Conservation (phyloP, 2,888 invertebrate genomes). For the Mesodorylaimus sp. region DNA sequence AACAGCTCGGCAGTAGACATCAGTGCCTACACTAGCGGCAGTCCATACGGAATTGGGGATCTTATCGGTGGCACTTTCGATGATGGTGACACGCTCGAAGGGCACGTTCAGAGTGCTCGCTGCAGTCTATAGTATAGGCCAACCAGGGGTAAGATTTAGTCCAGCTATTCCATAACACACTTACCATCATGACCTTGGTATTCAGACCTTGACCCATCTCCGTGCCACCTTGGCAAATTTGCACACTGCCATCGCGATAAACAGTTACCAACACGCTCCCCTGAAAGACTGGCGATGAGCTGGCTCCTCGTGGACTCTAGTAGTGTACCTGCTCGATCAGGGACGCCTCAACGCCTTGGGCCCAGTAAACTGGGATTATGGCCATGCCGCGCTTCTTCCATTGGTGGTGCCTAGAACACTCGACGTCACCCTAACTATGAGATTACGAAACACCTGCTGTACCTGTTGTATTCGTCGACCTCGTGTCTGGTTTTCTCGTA, state of each 20-base stretch:
- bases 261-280: conserved; percentile 65
- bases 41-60: conserved; percentile 73
- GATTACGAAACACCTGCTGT: no score
- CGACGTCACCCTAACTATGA: no score
- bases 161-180: no score
- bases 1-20: conserved; percentile 75
- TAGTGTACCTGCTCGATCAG: conserved; percentile 31
- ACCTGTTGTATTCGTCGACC: conserved; percentile 54
- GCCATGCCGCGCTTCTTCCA: conserved; percentile 71
- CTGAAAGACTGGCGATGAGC: no score
- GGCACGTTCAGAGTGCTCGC: conserved; percentile 52
- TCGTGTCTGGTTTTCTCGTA: conserved; percentile 42
- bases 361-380: conserved; percentile 62
- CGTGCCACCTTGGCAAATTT: conserved; percentile 59
- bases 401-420: conserved; percentile 46
- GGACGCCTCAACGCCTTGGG: conserved; percentile 39
- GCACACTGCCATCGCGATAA: conserved; percentile 60
- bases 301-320: no score
- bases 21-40: conserved; percentile 67
- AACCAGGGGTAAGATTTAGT: no score
- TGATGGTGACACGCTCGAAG: conserved; percentile 39
- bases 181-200: conserved; percentile 78
- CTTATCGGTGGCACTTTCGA: conserved; percentile 65
- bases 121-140: conserved; percentile 46
- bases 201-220: conserved; percentile 94